Evolutionary conservation across 2,888 invertebrate species (phyloP), one percentile per base, ranked within the genome.

Genomic region (Laothoe populi): DNA sequence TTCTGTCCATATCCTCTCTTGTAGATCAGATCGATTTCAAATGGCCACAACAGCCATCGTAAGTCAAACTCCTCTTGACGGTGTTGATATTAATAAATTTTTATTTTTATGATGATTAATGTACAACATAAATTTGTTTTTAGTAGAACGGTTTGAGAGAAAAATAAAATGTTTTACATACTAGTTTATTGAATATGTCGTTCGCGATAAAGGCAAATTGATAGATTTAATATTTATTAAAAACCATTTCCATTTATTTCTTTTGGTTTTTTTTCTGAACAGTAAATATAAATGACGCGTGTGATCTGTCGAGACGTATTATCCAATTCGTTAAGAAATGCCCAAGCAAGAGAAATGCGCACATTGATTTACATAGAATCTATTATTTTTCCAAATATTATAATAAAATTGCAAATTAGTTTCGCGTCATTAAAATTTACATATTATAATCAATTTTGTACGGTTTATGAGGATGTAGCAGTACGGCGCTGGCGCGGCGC

Each of bases 381-480:
- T 48, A 48, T 48, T 48, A 48, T 35, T 53, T 53, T 53, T 53
- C 11, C 53, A 19, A 11, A 16, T 19, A 13, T 16, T n/a, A 16
- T 53, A 53, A 35, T 53, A 53, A 53, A 53, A 53, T 35, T 35
- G 53, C 53, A 53, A 53, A 53, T 53, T 19, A 53, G 53, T 19
- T 53, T 53, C 10, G 11, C 26, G n/a, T 48, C 48, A 48, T 24
- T 35, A 53, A 53, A 53, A 53, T 53, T 53, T 31, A 35, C 53
- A 53, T 53, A 53, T 53, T 53, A 53, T 53, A 53, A 53, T 53
- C 19, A 53, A 53, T 35, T 53, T 53, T 53, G 11, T 35, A 21
- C 31, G 26, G 26, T 31, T 16, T 49, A 1, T 19, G 16, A 49
- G 53, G 31, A 35, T 4, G 16, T 53, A 26, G 13, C 48, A 48